A percentile compares a stretch with the other conserved stretches of the same genome.
These are phyloP conservation scores for Anarrhichthys ocellatus DNA, from an alignment of 2,113 vertebrate genomes.

Conservation along the genomic window DNA sequence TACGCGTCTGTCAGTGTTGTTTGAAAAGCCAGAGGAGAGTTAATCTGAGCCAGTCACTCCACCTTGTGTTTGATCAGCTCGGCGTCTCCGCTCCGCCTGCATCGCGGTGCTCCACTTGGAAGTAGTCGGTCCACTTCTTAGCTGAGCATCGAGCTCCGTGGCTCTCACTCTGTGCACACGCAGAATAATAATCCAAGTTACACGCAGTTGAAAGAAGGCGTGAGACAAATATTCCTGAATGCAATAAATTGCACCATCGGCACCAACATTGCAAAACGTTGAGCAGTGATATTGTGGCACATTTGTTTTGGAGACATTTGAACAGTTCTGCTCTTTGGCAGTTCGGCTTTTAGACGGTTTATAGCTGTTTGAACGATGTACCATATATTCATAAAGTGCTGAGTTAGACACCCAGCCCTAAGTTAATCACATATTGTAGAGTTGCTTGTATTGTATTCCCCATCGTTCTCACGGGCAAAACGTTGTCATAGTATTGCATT, in stretches of 20 bases:
- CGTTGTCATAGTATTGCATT: not conserved
- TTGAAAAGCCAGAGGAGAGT: conserved; percentile 74
- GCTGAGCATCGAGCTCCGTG: conserved; percentile 6
- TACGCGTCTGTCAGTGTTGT: conserved; percentile 73
- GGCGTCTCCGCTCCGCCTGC: conserved; percentile 34
- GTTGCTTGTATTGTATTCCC: not conserved
- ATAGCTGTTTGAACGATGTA: not conserved
- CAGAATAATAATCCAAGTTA: conserved; percentile 13
- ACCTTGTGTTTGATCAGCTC: conserved; percentile 66
- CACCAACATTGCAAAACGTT: not conserved
- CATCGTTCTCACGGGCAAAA: not conserved
- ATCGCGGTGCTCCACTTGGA: not conserved
- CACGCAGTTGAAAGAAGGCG: not conserved
- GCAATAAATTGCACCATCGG: not conserved
- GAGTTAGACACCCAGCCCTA: not conserved
- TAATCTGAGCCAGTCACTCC: conserved; percentile 77
- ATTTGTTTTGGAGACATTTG: not conserved
- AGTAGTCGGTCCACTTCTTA: conserved; percentile 9
- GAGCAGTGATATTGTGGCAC: not conserved
- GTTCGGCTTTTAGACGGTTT: not conserved
- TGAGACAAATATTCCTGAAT: not conserved
- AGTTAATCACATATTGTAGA: not conserved
- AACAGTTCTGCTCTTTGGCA: conserved; percentile 8
- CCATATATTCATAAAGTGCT: not conserved
- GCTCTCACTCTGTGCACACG: not conserved